Evolutionary conservation across 2,797 vertebrate species (phyloP).

Genomic region (Bryconaethiops microstoma): DNA sequence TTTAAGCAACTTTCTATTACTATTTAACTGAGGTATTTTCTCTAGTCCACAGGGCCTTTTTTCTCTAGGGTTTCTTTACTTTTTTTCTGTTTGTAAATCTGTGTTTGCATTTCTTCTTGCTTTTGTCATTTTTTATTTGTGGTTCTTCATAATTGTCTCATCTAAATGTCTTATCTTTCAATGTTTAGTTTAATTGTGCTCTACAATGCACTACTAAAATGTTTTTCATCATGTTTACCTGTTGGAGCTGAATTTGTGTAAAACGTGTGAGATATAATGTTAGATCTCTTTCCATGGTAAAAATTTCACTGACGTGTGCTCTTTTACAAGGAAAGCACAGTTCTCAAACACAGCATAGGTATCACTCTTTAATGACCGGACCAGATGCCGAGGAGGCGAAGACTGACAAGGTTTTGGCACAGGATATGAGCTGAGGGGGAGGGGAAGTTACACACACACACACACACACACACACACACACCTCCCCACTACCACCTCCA

Average conservation of each 20-base stretch:
- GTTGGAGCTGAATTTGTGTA: not conserved
- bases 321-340: not conserved
- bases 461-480: constrained; percentile 4
- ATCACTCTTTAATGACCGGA: constrained; percentile 38
- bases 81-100: too few species aligned
- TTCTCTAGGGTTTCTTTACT: too few species aligned
- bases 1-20: too few species aligned
- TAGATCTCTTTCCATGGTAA: not conserved
- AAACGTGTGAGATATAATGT: not conserved
- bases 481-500: not conserved
- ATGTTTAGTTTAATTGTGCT: not conserved
- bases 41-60: too few species aligned
- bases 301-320: not conserved
- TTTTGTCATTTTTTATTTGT: not conserved
- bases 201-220: not conserved
- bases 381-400: constrained; percentile 49
- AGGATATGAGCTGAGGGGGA: constrained; percentile 36
- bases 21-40: too few species aligned
- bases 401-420: constrained; percentile 36
- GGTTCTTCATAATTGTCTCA: not conserved
- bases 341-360: constrained; percentile 4
- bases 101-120: too few species aligned
- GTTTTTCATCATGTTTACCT: too few species aligned
- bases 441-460: constrained; percentile 3
- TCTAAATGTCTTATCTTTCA: too few species aligned